Evolutionary conservation across 2,888 invertebrate species (phyloP), one percentile per base, ranked within the genome.

Genomic region (Apoda limacodes): DNA sequence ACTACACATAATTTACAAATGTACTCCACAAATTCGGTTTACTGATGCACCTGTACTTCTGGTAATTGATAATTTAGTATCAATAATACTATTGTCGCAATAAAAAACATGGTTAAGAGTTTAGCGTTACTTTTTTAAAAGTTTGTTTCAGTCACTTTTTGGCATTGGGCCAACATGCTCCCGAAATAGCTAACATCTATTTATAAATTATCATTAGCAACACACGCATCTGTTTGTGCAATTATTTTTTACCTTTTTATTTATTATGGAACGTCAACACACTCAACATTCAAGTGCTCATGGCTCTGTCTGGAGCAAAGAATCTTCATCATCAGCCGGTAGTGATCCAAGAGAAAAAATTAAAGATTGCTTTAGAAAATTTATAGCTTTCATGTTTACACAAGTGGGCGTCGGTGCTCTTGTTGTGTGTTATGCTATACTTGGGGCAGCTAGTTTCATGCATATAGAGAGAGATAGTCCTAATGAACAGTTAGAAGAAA

Each of bases 331-430:
- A 0, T 85, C 86, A 11, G 84, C 83, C 23, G 85, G 83, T 35
- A 83, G 84, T 52, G 88, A 89, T 48, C 86, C 89, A 0, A 76
- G 87, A 17, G 90, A 90, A 55, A 89, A 88, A 54, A 85, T 93
- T 33, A 92, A 92, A 65, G 90, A 92, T 55, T 94, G 92, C 60
- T 90, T 90, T 52, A 83, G 94, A 23, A 93, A 93, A 65, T 83
- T 93, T 47, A 87, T 92, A 33, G 92, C 93, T 5, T 94, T 94
- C 56, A 94, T 94, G 93, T 94, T 92, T 74, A 94, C 94, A 5
- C 93, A 93, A 83, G 89, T 91, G 53, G 94, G 94, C 45, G 93
- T 94, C 19, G 94, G 93, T 32, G 93, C 91, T 5, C 76, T 94
- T 10, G 90, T 94, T 25, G 92, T 94, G 2, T 88, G 92, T 42